These are phyloP conservation scores for Perognathus longimembris DNA, from an alignment of 2,113 vertebrate species.

Conservation along the genomic window DNA sequence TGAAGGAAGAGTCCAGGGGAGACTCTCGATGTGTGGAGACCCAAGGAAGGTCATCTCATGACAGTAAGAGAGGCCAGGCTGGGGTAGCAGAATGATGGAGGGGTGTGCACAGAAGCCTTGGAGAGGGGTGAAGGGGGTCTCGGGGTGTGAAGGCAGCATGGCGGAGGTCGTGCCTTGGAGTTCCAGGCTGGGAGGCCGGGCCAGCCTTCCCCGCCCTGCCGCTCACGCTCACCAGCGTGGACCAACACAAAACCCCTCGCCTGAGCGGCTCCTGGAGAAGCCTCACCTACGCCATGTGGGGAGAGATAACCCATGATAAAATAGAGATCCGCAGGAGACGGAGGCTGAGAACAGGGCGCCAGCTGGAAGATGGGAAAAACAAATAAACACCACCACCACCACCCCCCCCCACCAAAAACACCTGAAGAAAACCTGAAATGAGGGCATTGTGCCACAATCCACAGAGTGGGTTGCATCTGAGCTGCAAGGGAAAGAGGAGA, in stretches of 20 bases:
- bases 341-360: neutral
- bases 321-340: no score
- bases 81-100: neutral
- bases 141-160: neutral
- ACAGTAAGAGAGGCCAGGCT: neutral
- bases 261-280: neutral
- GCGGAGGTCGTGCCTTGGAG: neutral
- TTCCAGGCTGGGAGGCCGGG: neutral
- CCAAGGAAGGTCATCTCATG: neutral
- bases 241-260: neutral
- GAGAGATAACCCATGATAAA: no score
- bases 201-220: no score
- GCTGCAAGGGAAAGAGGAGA: neutral
- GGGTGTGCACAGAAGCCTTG: neutral
- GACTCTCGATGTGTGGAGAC: neutral
- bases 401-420: no score
- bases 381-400: no score
- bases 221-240: neutral
- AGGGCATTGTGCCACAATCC: neutral
- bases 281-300: neutral
- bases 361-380: neutral
- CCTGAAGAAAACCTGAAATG: rapidly evolving
- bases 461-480: neutral
- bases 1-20: neutral
- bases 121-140: neutral